Percentiles rank a stretch among this genome's conserved stretches.
These are phyloP conservation scores for Drosophila glabriapex DNA, from an alignment of 2,888 invertebrate species.

Conservation along the genomic window DNA sequence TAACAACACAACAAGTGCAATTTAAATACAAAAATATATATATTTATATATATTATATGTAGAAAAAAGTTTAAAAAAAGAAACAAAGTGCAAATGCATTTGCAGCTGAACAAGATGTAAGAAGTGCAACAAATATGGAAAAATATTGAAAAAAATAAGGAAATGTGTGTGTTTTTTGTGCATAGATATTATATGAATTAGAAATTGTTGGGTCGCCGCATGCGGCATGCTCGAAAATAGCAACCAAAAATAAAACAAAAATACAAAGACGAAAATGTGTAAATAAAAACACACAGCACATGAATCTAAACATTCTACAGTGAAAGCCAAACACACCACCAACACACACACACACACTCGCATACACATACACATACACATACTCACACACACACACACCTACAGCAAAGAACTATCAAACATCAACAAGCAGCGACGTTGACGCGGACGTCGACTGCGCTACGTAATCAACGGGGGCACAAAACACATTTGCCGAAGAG, in stretches of 20 bases:
- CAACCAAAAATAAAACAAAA: conserved; percentile 36
- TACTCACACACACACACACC: conserved; percentile 19
- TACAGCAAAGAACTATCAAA: conserved; percentile 55
- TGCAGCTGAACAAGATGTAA: conserved; percentile 58
- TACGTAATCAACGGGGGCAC: conserved; percentile 55
- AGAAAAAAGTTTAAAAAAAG: conserved; percentile 4
- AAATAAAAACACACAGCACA: conserved; percentile 64
- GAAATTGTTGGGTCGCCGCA: conserved; percentile 17
- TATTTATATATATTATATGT: conserved; percentile 10
- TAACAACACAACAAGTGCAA: conserved; percentile 75
- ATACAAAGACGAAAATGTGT: conserved; percentile 44
- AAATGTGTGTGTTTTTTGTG: conserved; percentile 15
- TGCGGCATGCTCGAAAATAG: conserved; percentile 42
- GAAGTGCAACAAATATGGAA: conserved; percentile 36
- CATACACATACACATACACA: conserved; percentile 20
- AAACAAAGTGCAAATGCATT: conserved; percentile 65
- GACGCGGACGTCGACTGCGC: conserved; percentile 44
- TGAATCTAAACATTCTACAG: conserved; percentile 63
- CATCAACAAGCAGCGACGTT: conserved; percentile 48
- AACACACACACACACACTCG: conserved; percentile 18
- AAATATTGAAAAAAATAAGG: conserved; percentile 7
- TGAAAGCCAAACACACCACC: conserved; percentile 58
- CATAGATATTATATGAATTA: conserved; percentile 33
- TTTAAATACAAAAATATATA: conserved; percentile 36
- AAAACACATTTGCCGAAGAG: conserved; percentile 30